Percentiles rank a stretch among this genome's conserved stretches.
Conservation (phyloP, 1,140 invertebrate species). For the Anastrepha ludens region DNA sequence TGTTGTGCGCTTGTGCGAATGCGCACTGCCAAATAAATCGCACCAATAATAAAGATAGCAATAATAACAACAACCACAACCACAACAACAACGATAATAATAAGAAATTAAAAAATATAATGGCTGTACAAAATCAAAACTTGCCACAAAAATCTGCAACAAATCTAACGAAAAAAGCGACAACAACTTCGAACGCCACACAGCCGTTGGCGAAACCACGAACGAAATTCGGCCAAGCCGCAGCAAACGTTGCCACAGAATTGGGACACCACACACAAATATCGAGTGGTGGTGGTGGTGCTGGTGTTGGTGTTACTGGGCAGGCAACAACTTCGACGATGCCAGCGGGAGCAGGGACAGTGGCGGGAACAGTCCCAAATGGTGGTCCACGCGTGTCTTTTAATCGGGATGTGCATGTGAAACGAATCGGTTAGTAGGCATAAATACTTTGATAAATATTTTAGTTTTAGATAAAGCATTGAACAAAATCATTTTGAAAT, state of each 20-base stretch:
- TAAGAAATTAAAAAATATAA: background rate
- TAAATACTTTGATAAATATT: background rate
- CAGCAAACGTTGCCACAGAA: conserved; percentile 43
- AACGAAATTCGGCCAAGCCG: conserved; percentile 37
- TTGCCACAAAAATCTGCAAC: conserved; percentile 54
- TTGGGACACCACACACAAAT: background rate
- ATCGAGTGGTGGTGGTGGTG: background rate
- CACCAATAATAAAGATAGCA: background rate
- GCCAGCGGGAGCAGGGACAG: conserved; percentile 3
- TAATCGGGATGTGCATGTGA: conserved; percentile 91
- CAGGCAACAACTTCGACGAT: conserved; percentile 15
- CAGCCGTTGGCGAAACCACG: conserved; percentile 25
- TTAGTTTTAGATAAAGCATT: background rate
- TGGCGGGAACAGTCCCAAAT: conserved; percentile 58
- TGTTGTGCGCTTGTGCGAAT: conserved; percentile 3
- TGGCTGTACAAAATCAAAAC: conserved; percentile 59
- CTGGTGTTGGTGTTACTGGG: conserved; percentile 2
- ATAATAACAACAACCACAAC: background rate
- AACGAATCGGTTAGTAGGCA: conserved; percentile 85
- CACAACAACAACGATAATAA: background rate
- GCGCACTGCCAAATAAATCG: conserved; percentile 28
- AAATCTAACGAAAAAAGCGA: conserved; percentile 8
- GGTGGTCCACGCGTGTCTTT: conserved; percentile 86
- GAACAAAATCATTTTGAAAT: too few relatives aligned
- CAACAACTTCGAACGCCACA: conserved; percentile 21